Conservation (phyloP, 2,113 vertebrate species). For the Pangasianodon hypophthalmus region DNA sequence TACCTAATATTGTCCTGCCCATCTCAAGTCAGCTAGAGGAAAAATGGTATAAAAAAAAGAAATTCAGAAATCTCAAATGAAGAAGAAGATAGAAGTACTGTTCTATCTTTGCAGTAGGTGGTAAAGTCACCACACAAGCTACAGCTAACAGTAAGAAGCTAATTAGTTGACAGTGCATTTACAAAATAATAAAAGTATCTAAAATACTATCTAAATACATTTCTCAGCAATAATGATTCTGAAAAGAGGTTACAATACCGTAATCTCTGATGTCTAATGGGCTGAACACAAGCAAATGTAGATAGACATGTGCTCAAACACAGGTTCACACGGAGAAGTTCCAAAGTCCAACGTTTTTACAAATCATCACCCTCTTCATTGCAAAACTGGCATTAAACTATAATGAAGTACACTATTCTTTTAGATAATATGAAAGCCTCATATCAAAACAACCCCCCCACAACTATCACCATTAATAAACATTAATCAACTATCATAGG, state of each 20-base stretch:
- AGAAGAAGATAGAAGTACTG: not conserved
- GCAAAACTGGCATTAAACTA: not conserved
- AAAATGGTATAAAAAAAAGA: not conserved
- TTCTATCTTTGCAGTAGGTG: not conserved
- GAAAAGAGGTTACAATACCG: not conserved
- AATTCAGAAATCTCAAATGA: not conserved
- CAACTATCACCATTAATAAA: not conserved
- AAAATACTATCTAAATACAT: not conserved
- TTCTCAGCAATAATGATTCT: not conserved
- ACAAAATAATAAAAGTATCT: not conserved
- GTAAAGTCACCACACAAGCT: not conserved
- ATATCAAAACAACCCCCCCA: not conserved
- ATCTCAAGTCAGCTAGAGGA: not conserved
- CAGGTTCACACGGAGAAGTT: constrained; percentile 36
- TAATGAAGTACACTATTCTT: not conserved
- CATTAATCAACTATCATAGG: not conserved
- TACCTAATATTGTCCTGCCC: not conserved
- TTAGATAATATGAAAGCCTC: not conserved
- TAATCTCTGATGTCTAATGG: not conserved
- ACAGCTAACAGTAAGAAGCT: not conserved
- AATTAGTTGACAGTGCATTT: not conserved
- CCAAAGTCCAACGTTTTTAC: constrained; percentile 60
- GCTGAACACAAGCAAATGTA: constrained; percentile 25
- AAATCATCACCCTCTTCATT: constrained; percentile 16
- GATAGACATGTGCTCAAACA: constrained; percentile 35